Base-by-base conservation (phyloP, 2,797 vertebrate genomes). In the Anomalospiza imberbis region DNA sequence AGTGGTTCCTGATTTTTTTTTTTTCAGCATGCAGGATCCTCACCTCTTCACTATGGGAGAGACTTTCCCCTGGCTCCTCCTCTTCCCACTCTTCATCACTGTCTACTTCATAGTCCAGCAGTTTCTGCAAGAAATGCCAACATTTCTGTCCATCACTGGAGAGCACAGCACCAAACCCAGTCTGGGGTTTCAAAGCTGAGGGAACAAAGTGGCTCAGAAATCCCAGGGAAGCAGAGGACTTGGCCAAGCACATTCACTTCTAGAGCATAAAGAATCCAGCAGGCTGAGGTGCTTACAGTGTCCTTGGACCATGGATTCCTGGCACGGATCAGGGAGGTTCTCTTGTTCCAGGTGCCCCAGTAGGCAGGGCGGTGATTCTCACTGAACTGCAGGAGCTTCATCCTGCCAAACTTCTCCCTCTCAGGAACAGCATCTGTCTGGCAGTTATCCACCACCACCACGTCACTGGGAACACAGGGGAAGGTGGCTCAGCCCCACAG, bases 81-180 rank as follows among this genome's bases (percentile, higher is more conserved):
- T 99, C 99, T 84, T 99, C 99, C 99, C 99, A 99, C 82, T 99
- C 99, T 36, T 99, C 99, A 93, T 99, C 99, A 55, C 99, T 99
- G 85, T 99, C 99, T 34, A 99, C 98, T 83, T 99, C 99, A 9
- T 99, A 99, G 97, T 99, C 99, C 50, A 99, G 97, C 24, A 99
- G 95, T 15, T 97, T 97, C 99, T 99, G 91, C 31, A 95, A 96
- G 73, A 95, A 70, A 91, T 3, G 21, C 54, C 88, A 71, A 61
- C 34, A 24, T 3, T 32, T 15, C 18, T 18, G 60, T 42, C 28
- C 78, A 1, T 1, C 7, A 10, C 1, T 10, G 12, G 11, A 22
- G 22, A 42, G 36, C n/a, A 6, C 0, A 3, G 58, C 9, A 1
- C 20, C 50, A 62, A 62, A 57, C 12, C 42, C 55, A 21, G 3